Conservation (phyloP, 1,140 invertebrate species). For the Trinorchestia longiramus region DNA sequence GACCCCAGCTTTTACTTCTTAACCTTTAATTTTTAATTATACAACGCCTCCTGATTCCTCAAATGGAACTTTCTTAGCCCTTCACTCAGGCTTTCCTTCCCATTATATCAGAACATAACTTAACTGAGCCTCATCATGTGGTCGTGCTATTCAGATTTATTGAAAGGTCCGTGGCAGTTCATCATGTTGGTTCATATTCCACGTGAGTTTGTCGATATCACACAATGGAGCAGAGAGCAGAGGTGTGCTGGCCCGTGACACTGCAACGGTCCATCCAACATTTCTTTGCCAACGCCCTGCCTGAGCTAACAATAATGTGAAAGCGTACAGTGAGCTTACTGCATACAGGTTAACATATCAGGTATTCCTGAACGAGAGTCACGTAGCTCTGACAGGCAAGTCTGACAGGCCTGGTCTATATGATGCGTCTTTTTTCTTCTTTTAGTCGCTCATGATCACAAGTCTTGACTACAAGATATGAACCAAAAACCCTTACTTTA, state of each 20-base stretch:
- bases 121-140: neutral
- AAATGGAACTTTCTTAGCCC: neutral
- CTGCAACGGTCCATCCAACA: neutral
- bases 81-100: neutral
- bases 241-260: neutral
- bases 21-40: neutral
- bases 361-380: neutral
- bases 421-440: too few species aligned
- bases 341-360: neutral
- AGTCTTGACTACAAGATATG: too few species aligned
- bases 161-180: neutral
- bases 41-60: neutral
- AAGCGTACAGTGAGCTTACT: neutral
- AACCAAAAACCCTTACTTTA: too few species aligned
- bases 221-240: neutral
- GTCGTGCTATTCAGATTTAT: neutral
- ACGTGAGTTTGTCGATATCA: neutral
- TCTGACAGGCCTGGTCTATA: neutral
- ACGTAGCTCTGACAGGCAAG: neutral
- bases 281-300: neutral
- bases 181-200: neutral
- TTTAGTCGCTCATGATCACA: too few species aligned
- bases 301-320: neutral
- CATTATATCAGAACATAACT: neutral
- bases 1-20: too few species aligned